Base-by-base conservation (phyloP, 2,888 invertebrate species). In the Diarsia dahlii region DNA sequence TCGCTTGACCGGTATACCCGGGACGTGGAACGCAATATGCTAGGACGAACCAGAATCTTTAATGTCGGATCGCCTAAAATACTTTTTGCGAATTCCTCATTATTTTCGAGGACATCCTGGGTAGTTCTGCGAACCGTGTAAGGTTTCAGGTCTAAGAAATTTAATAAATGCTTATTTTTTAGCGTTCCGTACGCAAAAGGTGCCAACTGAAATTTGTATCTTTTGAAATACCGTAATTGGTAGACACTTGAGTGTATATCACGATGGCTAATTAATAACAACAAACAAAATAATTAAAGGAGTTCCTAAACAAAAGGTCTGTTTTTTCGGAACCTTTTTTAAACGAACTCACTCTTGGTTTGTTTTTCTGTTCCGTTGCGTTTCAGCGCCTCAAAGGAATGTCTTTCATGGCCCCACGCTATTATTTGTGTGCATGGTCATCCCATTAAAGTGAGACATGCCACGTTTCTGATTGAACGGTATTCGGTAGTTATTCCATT, bases 1-100 rank as follows among this genome's bases (percentile, higher is more conserved):
- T 79, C 89, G 91, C 88, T 89, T 90, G 92, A 91, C 93, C 93
- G 88, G 82, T 74, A 56, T 50, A 70, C 74, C 86, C 89, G 88
- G 90, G 88, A 79, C 39, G 48, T 78, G 76, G 78, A 81, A 78
- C 92, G 91, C 92, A 94, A 93, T 94, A 93, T 93, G 91, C 90
- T 88, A 82, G 85, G 85, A 85, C 87, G 81, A 86, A 76, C 89
- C 89, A 88, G 88, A 89, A 92, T 91, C 89, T 89, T 90, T 90
- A 91, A 92, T 91, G 88, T 88, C 77, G 86, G 82, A 87, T 87
- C 89, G 73, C 82, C 85, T 86, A 89, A 81, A 81, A 84, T 81
- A 69, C 67, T 83, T 72, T 85, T 83, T 75, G 60, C 74, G 71
- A 72, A 81, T 76, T 76, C 75, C 78, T 82, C 73, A 82, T 76